Evolutionary conservation across 2,888 invertebrate species (phyloP).

Genomic region (Oxycera nigricornis): DNA sequence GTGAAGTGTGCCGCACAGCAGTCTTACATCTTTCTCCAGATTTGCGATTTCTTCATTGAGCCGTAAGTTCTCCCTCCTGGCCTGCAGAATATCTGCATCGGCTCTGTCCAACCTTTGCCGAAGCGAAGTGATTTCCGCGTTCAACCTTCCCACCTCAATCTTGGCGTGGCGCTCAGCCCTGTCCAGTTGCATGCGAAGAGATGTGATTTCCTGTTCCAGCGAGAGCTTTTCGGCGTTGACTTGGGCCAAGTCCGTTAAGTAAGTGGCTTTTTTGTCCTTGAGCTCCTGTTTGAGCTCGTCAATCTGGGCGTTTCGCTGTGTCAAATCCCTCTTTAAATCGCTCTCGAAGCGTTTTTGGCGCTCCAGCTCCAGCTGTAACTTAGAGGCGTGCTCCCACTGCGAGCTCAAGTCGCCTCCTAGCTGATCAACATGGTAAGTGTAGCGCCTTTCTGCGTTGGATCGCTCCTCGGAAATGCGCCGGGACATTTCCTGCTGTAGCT

Average conservation of each 20-base stretch:
- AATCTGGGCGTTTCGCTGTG: conserved; percentile 76
- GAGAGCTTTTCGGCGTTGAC: conserved; percentile 80
- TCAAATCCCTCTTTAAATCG: conserved; percentile 78
- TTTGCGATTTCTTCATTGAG: conserved; percentile 79
- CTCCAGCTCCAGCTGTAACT: conserved; percentile 79
- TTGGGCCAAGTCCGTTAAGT: conserved; percentile 80
- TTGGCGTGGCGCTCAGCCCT: conserved; percentile 77
- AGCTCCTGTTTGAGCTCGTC: conserved; percentile 83
- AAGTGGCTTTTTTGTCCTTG: conserved; percentile 71
- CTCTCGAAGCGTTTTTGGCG: conserved; percentile 78
- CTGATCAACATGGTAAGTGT: conserved; percentile 79
- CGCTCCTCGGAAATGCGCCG: conserved; percentile 75
- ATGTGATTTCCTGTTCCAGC: conserved; percentile 79
- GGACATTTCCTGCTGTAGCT: conserved; percentile 77
- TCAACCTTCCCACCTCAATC: conserved; percentile 76
- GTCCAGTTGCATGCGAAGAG: conserved; percentile 72
- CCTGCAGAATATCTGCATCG: conserved; percentile 81
- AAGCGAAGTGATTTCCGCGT: conserved; percentile 76
- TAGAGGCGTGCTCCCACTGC: conserved; percentile 82
- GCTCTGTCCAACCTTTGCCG: conserved; percentile 79
- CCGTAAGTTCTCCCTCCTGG: conserved; percentile 79
- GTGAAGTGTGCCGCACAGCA: background rate
- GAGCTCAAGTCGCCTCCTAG: conserved; percentile 78
- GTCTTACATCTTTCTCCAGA: conserved; percentile 78
- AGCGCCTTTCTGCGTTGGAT: conserved; percentile 74